Conservation (phyloP, 1,140 invertebrate species). For the Luehdorfia chinensis region DNA sequence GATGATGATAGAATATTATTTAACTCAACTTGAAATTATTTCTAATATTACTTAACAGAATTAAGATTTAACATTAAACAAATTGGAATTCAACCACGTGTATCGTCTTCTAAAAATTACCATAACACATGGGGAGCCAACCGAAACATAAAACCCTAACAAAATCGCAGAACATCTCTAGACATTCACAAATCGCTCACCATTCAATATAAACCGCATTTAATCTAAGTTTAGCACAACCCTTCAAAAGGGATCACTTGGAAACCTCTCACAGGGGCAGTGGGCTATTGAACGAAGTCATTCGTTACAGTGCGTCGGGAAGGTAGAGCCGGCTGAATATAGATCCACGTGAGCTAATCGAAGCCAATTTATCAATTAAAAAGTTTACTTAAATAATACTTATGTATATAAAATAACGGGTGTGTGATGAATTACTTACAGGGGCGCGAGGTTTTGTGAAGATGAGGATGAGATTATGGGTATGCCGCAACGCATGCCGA, state of each 20-base stretch:
- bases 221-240: constrained; percentile 59
- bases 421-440: constrained; percentile 51
- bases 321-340: constrained; percentile 43
- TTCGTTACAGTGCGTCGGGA: constrained; percentile 63
- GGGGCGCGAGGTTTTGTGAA: constrained; percentile 59
- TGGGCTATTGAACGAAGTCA: constrained; percentile 74
- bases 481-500: constrained; percentile 44
- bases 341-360: constrained; percentile 62
- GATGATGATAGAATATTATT: background rate
- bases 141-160: constrained; percentile 17
- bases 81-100: constrained; percentile 6
- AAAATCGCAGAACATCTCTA: constrained; percentile 14
- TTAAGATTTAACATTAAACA: background rate
- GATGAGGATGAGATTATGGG: constrained; percentile 24
- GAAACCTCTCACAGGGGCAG: constrained; percentile 71
- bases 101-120: background rate
- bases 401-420: constrained; percentile 5
- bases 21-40: background rate
- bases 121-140: constrained; percentile 10
- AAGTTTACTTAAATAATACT: constrained; percentile 6
- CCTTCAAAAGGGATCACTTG: constrained; percentile 58
- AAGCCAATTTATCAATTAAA: constrained; percentile 43
- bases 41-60: too few relatives aligned
- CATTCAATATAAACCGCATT: constrained; percentile 36
- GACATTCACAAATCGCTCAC: constrained; percentile 28